Percentiles rank a stretch among this genome's conserved stretches.
phyloP scores from a whole-genome alignment of 2,113 vertebrate genomes.

The Xiphias gladius region DNA sequence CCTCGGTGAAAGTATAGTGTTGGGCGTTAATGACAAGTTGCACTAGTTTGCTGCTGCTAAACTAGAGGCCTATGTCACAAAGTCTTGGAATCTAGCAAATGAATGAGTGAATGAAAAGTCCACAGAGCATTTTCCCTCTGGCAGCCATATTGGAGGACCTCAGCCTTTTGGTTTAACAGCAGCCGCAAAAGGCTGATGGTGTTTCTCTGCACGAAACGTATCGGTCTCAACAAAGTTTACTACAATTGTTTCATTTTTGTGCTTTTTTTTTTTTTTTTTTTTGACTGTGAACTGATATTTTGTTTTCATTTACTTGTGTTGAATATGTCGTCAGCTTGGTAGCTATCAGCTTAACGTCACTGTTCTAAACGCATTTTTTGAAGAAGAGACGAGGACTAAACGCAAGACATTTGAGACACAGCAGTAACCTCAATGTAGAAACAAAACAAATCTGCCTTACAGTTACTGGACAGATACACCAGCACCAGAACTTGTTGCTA shows the following conservation, averaged over 20 bases:
- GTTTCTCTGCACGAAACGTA: slow-evolving; percentile 29
- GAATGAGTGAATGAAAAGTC: neutral
- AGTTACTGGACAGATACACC: slow-evolving; percentile 5
- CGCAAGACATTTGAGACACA: slow-evolving; percentile 28
- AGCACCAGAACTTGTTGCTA: slow-evolving; percentile 1
- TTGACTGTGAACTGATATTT: slow-evolving; percentile 28
- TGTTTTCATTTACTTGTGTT: neutral
- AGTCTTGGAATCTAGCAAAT: neutral
- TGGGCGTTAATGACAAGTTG: neutral
- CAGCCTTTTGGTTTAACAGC: neutral
- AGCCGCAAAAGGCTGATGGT: slow-evolving; percentile 11
- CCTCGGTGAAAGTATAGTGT: neutral
- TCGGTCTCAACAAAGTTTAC: slow-evolving; percentile 6
- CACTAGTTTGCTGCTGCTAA: slow-evolving; percentile 20
- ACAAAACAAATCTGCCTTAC: slow-evolving; percentile 53
- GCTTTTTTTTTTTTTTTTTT: neutral
- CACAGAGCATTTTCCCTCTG: slow-evolving; percentile 2
- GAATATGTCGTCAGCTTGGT: neutral
- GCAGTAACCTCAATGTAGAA: slow-evolving; percentile 27
- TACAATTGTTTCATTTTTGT: neutral
- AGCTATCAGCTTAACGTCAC: neutral
- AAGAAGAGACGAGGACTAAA: slow-evolving; percentile 3
- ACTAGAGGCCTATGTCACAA: slow-evolving; percentile 25
- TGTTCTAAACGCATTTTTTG: neutral
- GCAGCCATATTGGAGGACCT: slow-evolving; percentile 21